Evolutionary conservation across 1,140 invertebrate species (phyloP).

Genomic region (Solenopsis fugax): DNA sequence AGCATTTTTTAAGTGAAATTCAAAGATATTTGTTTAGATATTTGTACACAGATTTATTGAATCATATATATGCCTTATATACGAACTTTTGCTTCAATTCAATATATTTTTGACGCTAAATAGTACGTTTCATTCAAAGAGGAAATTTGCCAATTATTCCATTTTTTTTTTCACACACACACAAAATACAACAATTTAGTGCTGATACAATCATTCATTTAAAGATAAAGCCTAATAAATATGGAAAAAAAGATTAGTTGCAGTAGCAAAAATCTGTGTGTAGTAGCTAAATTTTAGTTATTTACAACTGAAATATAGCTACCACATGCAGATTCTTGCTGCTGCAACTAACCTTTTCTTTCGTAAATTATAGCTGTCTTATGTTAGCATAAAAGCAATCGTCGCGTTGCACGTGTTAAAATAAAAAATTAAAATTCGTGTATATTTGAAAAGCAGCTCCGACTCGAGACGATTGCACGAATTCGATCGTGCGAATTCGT

Average conservation of each 20-base stretch:
- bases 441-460: not conserved
- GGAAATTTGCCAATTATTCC: not conserved
- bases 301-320: too few species aligned
- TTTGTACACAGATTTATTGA: too few species aligned
- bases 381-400: not conserved
- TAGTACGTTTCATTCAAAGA: not conserved
- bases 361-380: not conserved
- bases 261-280: too few species aligned
- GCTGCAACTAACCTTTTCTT: too few species aligned
- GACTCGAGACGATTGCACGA: slow-evolving; percentile 12
- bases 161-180: not conserved
- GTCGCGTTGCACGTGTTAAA: not conserved
- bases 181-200: not conserved
- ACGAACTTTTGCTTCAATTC: too few species aligned
- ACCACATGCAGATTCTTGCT: too few species aligned
- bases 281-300: too few species aligned
- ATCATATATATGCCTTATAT: too few species aligned
- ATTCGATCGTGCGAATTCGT: slow-evolving; percentile 4
- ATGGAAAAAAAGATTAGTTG: too few species aligned
- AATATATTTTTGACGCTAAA: not conserved
- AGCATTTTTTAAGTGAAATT: too few species aligned
- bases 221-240: too few species aligned
- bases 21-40: too few species aligned
- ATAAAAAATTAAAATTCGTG: not conserved
- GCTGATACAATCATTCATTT: not conserved